Evolutionary conservation across 2,113 vertebrate species (phyloP), one percentile per base, ranked within the genome.

Genomic region (Fulmarus glacialis): DNA sequence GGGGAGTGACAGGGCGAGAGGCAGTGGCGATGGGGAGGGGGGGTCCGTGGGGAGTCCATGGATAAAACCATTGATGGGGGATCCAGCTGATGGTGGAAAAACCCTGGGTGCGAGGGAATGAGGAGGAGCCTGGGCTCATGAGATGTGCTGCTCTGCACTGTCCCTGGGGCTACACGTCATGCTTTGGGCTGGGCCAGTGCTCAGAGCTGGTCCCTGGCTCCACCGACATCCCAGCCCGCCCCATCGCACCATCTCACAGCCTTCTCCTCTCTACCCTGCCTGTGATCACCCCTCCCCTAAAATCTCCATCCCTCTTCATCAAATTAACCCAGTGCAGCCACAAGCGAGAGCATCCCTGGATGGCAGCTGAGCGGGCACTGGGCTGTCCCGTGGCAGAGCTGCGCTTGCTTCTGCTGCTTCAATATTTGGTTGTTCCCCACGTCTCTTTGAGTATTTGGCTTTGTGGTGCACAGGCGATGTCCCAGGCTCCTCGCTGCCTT

Each of bases 1-100:
- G 34, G 59, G 32, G 36, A 64, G 36, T 1, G 2, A 34, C 15
- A 5, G 0, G 6, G 32, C 1, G 4, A 14, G 17, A 34, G 55
- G 29, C 26, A 19, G 7, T 9, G 11, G 22, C 53, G 23, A 12
- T 23, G 38, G 34, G 12, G 47, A 24, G 43, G 15, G 21, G 40
- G 30, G 18, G 6, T 40, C 36, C 26, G 2, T 26, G 45, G 14
- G 43, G 13, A 23, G 19, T 23, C 38, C 6, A 15, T 32, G 15
- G 36, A 15, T 43, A 45, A 67, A 68, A 68, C 12, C n/a, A 16
- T 6, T 10, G 58, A n/a, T 43, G 12, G 53, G 11, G 40, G 11
- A 40, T 40, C 40, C 40, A 87, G 21, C 4, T 62, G 45, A 42
- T 36, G 15, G 60, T 74, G n/a, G 45, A 87, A 87, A 87, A 60